These are phyloP conservation scores for Zaprionus kolodkinae DNA, from an alignment of 1,140 invertebrate genomes.

Conservation along the genomic window DNA sequence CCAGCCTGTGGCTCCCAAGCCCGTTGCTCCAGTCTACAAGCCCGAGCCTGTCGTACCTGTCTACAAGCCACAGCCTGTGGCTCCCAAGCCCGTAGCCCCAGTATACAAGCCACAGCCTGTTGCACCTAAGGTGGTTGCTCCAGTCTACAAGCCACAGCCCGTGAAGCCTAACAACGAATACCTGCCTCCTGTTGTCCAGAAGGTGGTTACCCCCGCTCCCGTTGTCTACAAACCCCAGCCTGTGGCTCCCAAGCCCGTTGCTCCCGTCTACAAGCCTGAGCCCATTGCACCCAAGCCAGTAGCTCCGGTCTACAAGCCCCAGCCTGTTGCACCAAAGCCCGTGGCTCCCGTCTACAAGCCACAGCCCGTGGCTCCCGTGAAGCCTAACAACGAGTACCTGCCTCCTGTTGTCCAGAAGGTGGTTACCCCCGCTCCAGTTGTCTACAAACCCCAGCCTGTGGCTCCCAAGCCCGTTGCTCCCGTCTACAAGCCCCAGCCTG, in stretches of 20 bases:
- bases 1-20: slow-evolving; percentile 6
- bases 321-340: slow-evolving; percentile 9
- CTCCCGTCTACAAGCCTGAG: slow-evolving; percentile 26
- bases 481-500: background rate
- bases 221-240: slow-evolving; percentile 31
- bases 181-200: slow-evolving; percentile 37
- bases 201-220: background rate
- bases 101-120: background rate
- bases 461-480: slow-evolving; percentile 14
- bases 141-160: slow-evolving; percentile 8
- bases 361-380: slow-evolving; percentile 25
- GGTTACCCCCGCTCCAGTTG: background rate
- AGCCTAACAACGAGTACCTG: slow-evolving; percentile 34
- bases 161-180: slow-evolving; percentile 32
- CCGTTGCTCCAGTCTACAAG: slow-evolving; percentile 12
- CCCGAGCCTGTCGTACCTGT: slow-evolving; percentile 30
- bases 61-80: slow-evolving; percentile 26
- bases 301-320: slow-evolving; percentile 7
- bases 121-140: slow-evolving; percentile 8
- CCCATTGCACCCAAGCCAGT: slow-evolving; percentile 27
- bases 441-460: slow-evolving; percentile 33
- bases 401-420: slow-evolving; percentile 31
- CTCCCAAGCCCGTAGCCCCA: slow-evolving; percentile 17
- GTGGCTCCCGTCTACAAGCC: slow-evolving; percentile 27
- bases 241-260: slow-evolving; percentile 23